Conservation (phyloP, 2,888 invertebrate species). For the Idaea aversata region DNA sequence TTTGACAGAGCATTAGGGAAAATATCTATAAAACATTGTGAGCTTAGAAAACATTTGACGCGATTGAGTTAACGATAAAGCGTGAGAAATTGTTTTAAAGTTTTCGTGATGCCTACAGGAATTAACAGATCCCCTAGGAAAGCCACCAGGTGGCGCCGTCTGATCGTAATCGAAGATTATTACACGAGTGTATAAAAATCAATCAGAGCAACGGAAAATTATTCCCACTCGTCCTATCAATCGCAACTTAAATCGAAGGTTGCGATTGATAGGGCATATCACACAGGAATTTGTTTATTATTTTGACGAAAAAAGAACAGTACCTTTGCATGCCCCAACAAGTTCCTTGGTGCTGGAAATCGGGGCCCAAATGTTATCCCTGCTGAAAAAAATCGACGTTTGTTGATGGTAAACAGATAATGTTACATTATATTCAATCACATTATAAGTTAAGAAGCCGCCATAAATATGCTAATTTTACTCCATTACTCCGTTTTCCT, state of each 20-base stretch:
- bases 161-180: too few relatives aligned
- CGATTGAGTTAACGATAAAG: slow-evolving; percentile 3
- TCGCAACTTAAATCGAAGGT: too few relatives aligned
- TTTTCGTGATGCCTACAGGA: background rate
- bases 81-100: background rate
- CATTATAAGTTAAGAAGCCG: background rate
- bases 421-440: background rate
- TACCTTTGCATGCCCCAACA: too few relatives aligned
- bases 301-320: too few relatives aligned
- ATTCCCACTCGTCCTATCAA: too few relatives aligned
- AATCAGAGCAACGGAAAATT: too few relatives aligned
- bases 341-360: too few relatives aligned
- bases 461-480: slow-evolving; percentile 1
- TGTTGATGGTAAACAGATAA: background rate
- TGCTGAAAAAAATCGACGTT: background rate
- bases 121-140: background rate
- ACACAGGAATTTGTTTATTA: too few relatives aligned
- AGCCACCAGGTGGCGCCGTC: too few relatives aligned
- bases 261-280: too few relatives aligned
- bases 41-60: slow-evolving; percentile 9
- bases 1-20: slow-evolving; percentile 9
- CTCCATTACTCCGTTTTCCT: background rate
- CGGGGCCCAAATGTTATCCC: background rate
- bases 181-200: too few relatives aligned
- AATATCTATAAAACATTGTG: slow-evolving; percentile 14